Conservation (phyloP, 2,797 vertebrate genomes). For the Notamacropus eugenii region DNA sequence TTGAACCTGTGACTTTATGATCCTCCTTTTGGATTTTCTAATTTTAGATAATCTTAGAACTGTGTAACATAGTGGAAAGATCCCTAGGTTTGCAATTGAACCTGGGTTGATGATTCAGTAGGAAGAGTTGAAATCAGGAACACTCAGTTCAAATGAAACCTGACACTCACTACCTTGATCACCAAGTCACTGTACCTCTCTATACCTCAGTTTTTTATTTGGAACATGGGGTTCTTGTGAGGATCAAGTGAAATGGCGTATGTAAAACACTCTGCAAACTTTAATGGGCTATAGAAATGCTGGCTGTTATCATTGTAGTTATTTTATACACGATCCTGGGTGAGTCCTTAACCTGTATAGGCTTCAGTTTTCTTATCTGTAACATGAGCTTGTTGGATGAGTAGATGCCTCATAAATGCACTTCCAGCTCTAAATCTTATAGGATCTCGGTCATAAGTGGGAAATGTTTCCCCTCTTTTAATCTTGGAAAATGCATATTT, state of each 20-base stretch:
- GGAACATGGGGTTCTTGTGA: background rate
- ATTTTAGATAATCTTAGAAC: background rate
- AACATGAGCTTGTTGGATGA: background rate
- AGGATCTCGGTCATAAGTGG: background rate
- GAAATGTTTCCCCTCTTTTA: background rate
- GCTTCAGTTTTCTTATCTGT: background rate
- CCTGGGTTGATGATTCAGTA: background rate
- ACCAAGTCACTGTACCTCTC: background rate
- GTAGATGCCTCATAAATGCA: background rate
- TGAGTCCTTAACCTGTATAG: background rate
- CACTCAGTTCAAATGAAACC: background rate
- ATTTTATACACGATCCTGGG: background rate
- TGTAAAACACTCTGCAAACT: background rate
- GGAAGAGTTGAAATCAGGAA: background rate
- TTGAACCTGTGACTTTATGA: background rate
- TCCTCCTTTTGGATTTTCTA: background rate
- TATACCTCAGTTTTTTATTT: background rate
- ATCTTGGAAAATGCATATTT: slow-evolving; percentile 13
- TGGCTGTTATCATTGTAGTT: background rate
- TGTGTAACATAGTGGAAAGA: background rate
- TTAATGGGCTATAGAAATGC: background rate
- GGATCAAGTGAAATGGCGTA: background rate
- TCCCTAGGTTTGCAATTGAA: background rate
- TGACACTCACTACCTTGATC: background rate
- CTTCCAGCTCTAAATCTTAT: background rate